Conservation (phyloP, 2,113 vertebrate genomes). For the Ctenomys sociabilis region DNA sequence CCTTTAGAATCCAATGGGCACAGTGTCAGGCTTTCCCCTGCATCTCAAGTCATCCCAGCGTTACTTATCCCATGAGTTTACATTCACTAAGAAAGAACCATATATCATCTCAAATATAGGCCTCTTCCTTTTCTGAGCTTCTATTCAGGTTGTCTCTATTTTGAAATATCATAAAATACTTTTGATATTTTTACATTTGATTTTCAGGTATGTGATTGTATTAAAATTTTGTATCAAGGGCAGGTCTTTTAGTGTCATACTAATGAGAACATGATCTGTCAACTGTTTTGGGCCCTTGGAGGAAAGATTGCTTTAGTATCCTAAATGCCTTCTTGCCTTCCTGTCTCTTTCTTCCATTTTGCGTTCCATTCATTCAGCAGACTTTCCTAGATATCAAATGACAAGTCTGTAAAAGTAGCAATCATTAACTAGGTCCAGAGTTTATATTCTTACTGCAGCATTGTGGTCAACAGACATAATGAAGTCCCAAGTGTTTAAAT, state of each 20-base stretch:
- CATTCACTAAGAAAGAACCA: neutral
- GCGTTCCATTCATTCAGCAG: neutral
- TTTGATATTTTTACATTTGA: neutral
- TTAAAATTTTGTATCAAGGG: neutral
- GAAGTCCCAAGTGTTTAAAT: neutral
- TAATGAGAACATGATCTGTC: neutral
- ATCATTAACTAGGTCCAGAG: neutral
- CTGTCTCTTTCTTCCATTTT: neutral
- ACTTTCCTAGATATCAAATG: constrained; percentile 12
- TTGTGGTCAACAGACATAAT: neutral
- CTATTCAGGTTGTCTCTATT: neutral
- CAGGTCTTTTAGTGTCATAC: neutral
- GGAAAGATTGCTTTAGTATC: neutral
- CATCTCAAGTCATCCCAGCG: neutral
- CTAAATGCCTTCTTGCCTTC: neutral
- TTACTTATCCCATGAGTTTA: neutral
- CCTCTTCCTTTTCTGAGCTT: neutral
- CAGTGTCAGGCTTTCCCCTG: neutral
- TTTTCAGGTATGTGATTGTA: neutral
- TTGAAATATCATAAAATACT: neutral
- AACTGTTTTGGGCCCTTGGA: neutral
- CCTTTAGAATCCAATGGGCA: too few species aligned
- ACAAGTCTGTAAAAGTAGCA: constrained; percentile 20
- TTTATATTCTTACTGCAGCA: neutral
- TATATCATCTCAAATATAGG: neutral